Percentiles rank a stretch among this genome's conserved stretches.
These are phyloP conservation scores for Enteromius fasciolatus DNA, from an alignment of 2,797 vertebrate genomes.

Conservation along the genomic window DNA sequence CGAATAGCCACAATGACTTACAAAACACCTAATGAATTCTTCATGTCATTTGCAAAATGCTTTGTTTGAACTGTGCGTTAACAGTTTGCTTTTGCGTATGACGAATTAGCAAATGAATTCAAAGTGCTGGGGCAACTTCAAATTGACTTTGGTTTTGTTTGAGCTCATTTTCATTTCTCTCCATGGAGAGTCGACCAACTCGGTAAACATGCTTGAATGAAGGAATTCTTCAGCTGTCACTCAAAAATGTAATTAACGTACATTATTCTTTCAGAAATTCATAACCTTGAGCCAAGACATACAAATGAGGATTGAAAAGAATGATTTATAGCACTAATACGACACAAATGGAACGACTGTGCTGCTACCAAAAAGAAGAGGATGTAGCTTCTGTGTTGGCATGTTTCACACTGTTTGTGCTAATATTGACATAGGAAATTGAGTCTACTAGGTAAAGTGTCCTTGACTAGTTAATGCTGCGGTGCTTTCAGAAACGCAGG, in stretches of 20 bases:
- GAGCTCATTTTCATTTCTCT: conserved; percentile 70
- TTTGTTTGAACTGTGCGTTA: conserved; percentile 68
- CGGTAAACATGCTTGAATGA: conserved; percentile 66
- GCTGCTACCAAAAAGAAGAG: conserved; percentile 44
- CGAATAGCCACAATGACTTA: conserved; percentile 8
- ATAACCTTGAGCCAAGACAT: conserved; percentile 63
- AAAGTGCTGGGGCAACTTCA: conserved; percentile 68
- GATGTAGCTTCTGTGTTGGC: conserved; percentile 42
- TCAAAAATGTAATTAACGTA: conserved; percentile 66
- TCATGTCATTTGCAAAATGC: conserved; percentile 69
- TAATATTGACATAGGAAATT: conserved; percentile 57
- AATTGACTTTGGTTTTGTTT: conserved; percentile 66
- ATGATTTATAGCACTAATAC: conserved; percentile 64
- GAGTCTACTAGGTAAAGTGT: conserved; percentile 51
- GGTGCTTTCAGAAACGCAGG: conserved; percentile 22
- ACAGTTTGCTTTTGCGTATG: conserved; percentile 58
- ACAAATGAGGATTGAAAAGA: conserved; percentile 63
- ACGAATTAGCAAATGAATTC: conserved; percentile 63
- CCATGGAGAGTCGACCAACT: conserved; percentile 64
- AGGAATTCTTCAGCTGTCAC: conserved; percentile 60
- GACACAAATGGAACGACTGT: conserved; percentile 57
- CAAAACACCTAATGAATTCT: conserved; percentile 24
- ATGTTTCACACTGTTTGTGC: conserved; percentile 43
- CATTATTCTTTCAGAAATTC: conserved; percentile 62
- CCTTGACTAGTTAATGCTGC: conserved; percentile 28